phyloP scores from a whole-genome alignment of 2,797 vertebrate species.

The Spea hammondii region DNA sequence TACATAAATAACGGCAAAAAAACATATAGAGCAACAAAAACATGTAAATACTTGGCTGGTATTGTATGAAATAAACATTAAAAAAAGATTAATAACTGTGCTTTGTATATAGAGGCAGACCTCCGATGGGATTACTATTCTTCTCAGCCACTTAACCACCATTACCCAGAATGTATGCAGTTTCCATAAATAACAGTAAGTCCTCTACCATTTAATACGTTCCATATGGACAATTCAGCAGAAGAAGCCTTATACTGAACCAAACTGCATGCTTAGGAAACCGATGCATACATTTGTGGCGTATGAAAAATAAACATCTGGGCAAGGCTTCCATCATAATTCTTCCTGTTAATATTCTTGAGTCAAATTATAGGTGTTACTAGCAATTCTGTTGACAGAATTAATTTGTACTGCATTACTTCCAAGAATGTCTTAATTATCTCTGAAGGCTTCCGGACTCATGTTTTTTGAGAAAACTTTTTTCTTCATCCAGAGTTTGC shows the following conservation, averaged over 20 bases:
- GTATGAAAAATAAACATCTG: constrained; percentile 22
- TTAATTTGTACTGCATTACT: constrained; percentile 16
- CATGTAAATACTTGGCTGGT: no score
- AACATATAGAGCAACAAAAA: no score
- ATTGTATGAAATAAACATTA: no score
- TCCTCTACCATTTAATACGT: constrained; percentile 1
- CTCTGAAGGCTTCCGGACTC: neutral
- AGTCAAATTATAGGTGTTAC: constrained; percentile 8
- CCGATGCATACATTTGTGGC: neutral
- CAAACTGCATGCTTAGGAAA: neutral
- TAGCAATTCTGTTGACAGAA: constrained; percentile 24
- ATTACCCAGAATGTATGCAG: neutral
- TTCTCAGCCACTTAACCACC: neutral
- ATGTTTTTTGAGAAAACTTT: neutral
- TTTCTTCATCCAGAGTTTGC: no score
- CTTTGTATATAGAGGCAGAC: neutral
- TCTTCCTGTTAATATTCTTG: constrained; percentile 17
- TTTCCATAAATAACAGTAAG: constrained; percentile 20
- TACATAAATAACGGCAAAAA: no score
- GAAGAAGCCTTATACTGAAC: neutral
- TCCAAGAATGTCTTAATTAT: constrained; percentile 17
- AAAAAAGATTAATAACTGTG: neutral
- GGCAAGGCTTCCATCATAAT: constrained; percentile 6
- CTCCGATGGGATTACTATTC: neutral
- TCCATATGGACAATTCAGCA: constrained; percentile 5